Evolutionary conservation across 1,140 invertebrate genomes (phyloP).

Genomic region (Drosophila azteca): DNA sequence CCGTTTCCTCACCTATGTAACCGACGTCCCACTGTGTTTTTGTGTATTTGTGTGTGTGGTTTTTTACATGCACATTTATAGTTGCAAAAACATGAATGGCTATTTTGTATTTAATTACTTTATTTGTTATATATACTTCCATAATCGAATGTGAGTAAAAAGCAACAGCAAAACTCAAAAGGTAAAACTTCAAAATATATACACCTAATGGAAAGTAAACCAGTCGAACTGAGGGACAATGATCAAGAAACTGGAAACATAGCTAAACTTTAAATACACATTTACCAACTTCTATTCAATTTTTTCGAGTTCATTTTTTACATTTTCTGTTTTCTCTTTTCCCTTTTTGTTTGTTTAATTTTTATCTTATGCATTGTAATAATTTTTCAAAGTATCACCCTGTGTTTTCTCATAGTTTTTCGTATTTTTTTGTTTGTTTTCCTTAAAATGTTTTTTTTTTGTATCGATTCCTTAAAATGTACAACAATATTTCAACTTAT

Average conservation of each 20-base stretch:
- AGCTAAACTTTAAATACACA: slow-evolving; percentile 67
- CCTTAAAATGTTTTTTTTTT: slow-evolving; percentile 56
- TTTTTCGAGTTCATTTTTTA: slow-evolving; percentile 54
- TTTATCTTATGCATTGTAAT: slow-evolving; percentile 72
- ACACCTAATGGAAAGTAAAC: slow-evolving; percentile 23
- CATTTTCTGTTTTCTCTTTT: slow-evolving; percentile 41
- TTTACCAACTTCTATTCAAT: slow-evolving; percentile 68
- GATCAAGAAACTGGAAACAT: slow-evolving; percentile 34
- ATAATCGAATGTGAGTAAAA: slow-evolving; percentile 48
- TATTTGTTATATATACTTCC: slow-evolving; percentile 60
- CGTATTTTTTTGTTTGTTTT: slow-evolving; percentile 49
- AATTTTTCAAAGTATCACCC: slow-evolving; percentile 83
- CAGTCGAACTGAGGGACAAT: slow-evolving; percentile 15
- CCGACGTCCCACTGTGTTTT: slow-evolving; percentile 26
- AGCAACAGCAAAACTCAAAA: slow-evolving; percentile 40
- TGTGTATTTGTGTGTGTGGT: slow-evolving; percentile 40
- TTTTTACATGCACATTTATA: slow-evolving; percentile 80
- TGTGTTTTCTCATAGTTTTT: slow-evolving; percentile 82
- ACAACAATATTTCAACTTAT: slow-evolving; percentile 79
- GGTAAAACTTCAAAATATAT: slow-evolving; percentile 49
- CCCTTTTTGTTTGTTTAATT: slow-evolving; percentile 32
- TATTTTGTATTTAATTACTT: slow-evolving; percentile 72
- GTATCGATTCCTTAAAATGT: slow-evolving; percentile 68
- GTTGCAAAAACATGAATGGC: slow-evolving; percentile 80
- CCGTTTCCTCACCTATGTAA: slow-evolving; percentile 37